These are phyloP conservation scores for Semaprochilodus insignis DNA, from an alignment of 2,797 vertebrate species.

Conservation along the genomic window DNA sequence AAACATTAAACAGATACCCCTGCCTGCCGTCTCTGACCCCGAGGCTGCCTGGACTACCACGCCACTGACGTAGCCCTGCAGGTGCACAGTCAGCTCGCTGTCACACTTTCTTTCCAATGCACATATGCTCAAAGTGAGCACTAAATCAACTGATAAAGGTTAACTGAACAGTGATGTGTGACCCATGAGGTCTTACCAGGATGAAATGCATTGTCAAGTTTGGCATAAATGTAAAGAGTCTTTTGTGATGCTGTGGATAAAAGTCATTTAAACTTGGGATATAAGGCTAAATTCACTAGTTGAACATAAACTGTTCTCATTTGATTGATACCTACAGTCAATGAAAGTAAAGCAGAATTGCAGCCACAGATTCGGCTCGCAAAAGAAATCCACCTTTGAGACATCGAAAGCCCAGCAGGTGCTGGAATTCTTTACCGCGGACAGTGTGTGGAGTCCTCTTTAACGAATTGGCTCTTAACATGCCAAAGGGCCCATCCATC, in stretches of 20 bases:
- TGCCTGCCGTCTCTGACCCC: conserved; percentile 62
- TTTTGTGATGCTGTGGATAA: conserved; percentile 22
- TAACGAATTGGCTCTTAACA: conserved; percentile 54
- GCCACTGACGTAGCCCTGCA: conserved; percentile 67
- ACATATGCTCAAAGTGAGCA: conserved; percentile 5
- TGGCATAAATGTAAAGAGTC: conserved; percentile 38
- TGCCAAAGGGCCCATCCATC: conserved; percentile 56
- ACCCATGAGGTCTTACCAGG: conserved; percentile 39
- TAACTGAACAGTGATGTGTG: conserved; percentile 38
- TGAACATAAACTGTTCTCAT: conserved; percentile 10
- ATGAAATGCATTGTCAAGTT: conserved; percentile 45
- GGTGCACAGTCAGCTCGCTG: conserved; percentile 57
- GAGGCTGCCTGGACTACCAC: conserved; percentile 59
- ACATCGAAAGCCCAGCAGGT: conserved; percentile 32
- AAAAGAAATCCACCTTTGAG: conserved; percentile 35
- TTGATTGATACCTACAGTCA: conserved; percentile 26
- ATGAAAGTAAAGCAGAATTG: conserved; percentile 8
- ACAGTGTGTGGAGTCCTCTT: conserved; percentile 53
- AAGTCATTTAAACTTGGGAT: conserved; percentile 11
- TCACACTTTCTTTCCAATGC: conserved; percentile 20
- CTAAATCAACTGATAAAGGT: conserved; percentile 50
- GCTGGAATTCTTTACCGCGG: conserved; percentile 49
- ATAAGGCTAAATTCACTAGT: conserved; percentile 12
- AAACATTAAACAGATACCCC: conserved; percentile 68
- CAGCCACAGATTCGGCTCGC: neutral